Percentiles rank a stretch among this genome's conserved stretches.
Conservation (phyloP, 1,140 invertebrate genomes). For the Leptopilina boulardi region DNA sequence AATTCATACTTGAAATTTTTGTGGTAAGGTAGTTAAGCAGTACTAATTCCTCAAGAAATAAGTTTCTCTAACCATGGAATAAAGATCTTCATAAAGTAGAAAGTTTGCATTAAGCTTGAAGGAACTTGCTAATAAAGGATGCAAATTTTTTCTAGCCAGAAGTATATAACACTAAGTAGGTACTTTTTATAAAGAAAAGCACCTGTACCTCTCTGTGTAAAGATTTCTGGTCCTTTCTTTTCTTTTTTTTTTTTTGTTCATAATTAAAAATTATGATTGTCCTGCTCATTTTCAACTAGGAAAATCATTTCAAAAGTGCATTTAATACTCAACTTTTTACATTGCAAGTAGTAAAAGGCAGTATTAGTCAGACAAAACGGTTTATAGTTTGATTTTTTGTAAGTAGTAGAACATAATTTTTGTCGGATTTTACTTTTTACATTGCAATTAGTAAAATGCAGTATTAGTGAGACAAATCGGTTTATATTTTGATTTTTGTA, state of each 20-base stretch:
- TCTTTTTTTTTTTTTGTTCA: neutral
- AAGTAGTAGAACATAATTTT: too few relatives aligned
- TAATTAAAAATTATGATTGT: neutral
- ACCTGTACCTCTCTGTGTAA: slow-evolving; percentile 4
- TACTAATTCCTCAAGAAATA: slow-evolving; percentile 14
- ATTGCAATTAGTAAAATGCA: too few relatives aligned
- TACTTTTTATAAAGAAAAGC: neutral
- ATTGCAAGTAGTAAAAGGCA: too few relatives aligned
- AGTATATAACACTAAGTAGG: neutral
- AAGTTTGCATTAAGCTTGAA: slow-evolving; percentile 19
- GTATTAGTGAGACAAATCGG: too few relatives aligned
- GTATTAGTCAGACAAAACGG: too few relatives aligned
- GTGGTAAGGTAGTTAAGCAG: neutral
- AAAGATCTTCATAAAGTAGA: slow-evolving; percentile 27
- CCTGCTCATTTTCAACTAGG: neutral
- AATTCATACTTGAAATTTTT: neutral
- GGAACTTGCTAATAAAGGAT: slow-evolving; percentile 9
- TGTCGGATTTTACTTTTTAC: too few relatives aligned
- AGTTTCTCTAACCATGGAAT: slow-evolving; percentile 3
- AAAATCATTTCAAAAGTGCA: too few relatives aligned
- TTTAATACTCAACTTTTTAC: too few relatives aligned
- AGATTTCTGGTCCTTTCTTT: neutral
- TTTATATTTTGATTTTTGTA: too few relatives aligned
- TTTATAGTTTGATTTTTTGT: too few relatives aligned
- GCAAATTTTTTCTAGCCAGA: neutral